A percentile compares a stretch with the other conserved stretches of the same genome.
phyloP scores from a whole-genome alignment of 2,888 invertebrate species.

The Poecilus cupreus region DNA sequence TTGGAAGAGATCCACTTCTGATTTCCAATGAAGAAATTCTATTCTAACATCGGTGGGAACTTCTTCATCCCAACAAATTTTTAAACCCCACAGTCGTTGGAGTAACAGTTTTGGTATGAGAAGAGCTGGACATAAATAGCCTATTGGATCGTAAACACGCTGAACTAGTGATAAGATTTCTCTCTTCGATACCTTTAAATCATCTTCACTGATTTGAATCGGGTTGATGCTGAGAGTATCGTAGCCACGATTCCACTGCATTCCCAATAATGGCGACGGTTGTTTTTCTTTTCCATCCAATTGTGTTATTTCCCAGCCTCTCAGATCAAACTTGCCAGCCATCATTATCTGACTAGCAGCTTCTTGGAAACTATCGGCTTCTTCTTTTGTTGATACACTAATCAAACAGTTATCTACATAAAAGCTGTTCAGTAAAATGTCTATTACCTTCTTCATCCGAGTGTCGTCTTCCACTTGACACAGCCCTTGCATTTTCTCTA shows the following conservation, averaged over 20 bases:
- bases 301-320: conserved; percentile 1
- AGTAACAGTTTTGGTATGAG: conserved; percentile 63
- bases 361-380: not conserved
- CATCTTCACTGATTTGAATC: conserved; percentile 39
- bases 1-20: conserved; percentile 16
- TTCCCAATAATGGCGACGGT: not conserved
- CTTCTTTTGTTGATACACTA: too few species aligned
- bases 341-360: too few species aligned
- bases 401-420: conserved; percentile 63
- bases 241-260: not conserved
- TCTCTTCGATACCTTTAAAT: conserved; percentile 29
- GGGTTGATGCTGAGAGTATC: conserved; percentile 6
- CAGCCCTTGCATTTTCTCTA: too few species aligned
- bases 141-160: too few species aligned
- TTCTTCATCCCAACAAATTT: too few species aligned
- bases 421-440: too few species aligned
- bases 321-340: too few species aligned
- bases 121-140: too few species aligned
- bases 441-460: too few species aligned
- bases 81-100: conserved; percentile 57
- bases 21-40: too few species aligned
- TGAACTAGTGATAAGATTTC: conserved; percentile 55
- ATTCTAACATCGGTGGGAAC: too few species aligned
- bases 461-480: too few species aligned
- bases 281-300: not conserved